These are phyloP conservation scores for Neomonachus schauinslandi DNA, from an alignment of 2,113 vertebrate genomes.

Conservation along the genomic window DNA sequence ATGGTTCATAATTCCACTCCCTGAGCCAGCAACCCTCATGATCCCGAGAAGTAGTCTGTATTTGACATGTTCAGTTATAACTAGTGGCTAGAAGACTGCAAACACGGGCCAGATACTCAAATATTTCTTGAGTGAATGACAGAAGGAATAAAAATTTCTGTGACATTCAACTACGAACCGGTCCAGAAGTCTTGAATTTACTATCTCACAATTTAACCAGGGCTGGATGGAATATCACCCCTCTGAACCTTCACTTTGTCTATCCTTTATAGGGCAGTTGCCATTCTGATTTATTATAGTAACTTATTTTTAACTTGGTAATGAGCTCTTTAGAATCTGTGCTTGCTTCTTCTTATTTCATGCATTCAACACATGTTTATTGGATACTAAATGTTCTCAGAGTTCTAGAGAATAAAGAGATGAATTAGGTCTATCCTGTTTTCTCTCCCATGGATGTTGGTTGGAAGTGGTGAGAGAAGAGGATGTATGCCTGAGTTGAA, in stretches of 20 bases:
- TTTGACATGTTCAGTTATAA: background rate
- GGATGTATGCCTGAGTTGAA: background rate
- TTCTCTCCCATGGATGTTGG: background rate
- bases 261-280: no score
- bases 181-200: background rate
- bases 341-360: background rate
- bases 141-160: background rate
- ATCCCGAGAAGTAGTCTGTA: background rate
- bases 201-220: background rate
- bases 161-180: background rate
- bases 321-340: background rate
- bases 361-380: background rate
- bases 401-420: background rate
- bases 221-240: background rate
- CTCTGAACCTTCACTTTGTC: background rate
- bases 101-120: background rate
- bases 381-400: background rate
- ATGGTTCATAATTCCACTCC: background rate
- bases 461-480: background rate
- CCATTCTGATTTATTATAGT: background rate
- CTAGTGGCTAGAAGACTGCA: background rate
- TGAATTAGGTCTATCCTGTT: background rate
- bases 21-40: background rate
- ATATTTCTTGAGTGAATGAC: background rate
- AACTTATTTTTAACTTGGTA: conserved; percentile 17